Evolutionary conservation across 2,797 vertebrate species (phyloP).

Genomic region (Scolopax rusticola): DNA sequence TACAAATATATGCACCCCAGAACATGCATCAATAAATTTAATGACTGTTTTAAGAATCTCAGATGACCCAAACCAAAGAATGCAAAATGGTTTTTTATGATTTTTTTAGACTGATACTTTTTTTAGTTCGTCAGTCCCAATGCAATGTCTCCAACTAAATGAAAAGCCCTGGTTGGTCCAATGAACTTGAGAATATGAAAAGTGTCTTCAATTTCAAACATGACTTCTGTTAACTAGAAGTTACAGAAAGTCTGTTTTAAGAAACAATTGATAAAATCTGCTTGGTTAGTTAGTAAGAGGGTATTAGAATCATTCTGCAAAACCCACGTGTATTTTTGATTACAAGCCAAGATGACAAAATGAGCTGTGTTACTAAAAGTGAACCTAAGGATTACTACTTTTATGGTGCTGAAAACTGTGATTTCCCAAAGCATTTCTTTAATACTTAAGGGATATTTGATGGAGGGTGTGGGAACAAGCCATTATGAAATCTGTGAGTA

Average conservation of each 20-base stretch:
- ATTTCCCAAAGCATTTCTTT: conserved; percentile 11
- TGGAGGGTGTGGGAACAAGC: neutral
- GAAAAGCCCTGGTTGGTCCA: neutral
- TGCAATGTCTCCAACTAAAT: neutral
- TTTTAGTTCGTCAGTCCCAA: neutral
- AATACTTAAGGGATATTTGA: neutral
- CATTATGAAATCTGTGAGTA: neutral
- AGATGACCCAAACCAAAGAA: neutral
- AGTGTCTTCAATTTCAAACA: neutral
- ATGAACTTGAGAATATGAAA: neutral
- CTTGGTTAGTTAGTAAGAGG: neutral
- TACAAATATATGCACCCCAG: neutral
- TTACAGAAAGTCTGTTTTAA: neutral
- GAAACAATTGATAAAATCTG: neutral
- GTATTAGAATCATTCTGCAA: neutral
- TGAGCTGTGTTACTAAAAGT: neutral
- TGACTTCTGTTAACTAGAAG: neutral
- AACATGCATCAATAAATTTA: neutral
- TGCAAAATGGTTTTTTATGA: neutral
- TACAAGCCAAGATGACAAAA: neutral
- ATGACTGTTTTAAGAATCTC: neutral
- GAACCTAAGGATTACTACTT: neutral
- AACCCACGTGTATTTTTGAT: neutral
- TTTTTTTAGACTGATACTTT: neutral
- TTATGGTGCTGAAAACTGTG: neutral